phyloP scores from a whole-genome alignment of 1,140 invertebrate species.

The Monochamus saltuarius region DNA sequence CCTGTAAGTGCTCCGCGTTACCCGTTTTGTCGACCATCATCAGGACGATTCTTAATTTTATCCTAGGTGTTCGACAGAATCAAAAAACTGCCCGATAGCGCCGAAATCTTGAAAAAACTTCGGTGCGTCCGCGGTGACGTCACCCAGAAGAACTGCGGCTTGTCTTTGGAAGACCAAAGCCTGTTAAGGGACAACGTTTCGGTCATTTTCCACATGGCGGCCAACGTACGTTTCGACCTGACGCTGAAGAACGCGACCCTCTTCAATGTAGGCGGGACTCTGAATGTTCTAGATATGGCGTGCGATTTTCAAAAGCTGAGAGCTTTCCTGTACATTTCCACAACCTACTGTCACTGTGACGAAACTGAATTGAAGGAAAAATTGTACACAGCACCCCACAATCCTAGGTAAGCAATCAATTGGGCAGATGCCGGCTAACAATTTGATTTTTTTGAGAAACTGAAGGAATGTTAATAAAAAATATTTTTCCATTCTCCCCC shows the following conservation, averaged over 20 bases:
- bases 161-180: neutral
- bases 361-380: conserved; percentile 67
- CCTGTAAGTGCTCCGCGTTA: conserved; percentile 53
- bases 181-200: neutral
- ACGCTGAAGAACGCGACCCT: conserved; percentile 54
- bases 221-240: conserved; percentile 65
- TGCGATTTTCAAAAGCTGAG: conserved; percentile 46
- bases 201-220: conserved; percentile 59
- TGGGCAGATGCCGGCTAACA: too few species aligned
- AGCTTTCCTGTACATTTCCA: conserved; percentile 75
- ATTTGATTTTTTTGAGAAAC: too few species aligned
- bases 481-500: too few species aligned
- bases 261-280: conserved; percentile 54
- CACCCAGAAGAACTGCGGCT: neutral
- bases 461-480: too few species aligned
- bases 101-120: neutral
- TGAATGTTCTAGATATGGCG: conserved; percentile 52
- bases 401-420: conserved; percentile 64
- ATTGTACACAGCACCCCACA: conserved; percentile 65
- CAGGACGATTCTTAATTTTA: neutral
- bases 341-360: conserved; percentile 79
- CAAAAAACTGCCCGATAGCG: neutral
- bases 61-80: neutral
- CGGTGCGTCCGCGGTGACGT: too few species aligned
- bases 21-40: too few species aligned